phyloP scores from a whole-genome alignment of 2,113 vertebrate genomes.

The Aviceda subcristata region DNA sequence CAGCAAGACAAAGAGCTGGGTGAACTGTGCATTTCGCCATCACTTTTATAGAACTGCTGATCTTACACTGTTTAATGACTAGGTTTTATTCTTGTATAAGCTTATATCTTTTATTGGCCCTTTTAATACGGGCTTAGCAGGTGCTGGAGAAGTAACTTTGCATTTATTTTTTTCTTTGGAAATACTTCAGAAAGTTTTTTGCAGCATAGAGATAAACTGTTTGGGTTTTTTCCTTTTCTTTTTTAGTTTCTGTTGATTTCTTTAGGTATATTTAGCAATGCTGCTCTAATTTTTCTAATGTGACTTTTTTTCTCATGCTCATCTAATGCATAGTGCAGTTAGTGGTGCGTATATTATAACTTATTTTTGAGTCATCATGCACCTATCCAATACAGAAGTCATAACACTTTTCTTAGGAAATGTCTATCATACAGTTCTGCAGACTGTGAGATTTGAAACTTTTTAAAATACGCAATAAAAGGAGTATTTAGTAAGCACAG shows the following conservation, averaged over 20 bases:
- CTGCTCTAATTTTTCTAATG: neutral
- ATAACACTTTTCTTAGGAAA: neutral
- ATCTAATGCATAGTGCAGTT: neutral
- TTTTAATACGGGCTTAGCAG: neutral
- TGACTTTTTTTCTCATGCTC: neutral
- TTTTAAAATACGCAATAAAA: neutral
- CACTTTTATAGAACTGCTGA: neutral
- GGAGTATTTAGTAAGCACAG: neutral
- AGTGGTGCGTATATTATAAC: fast-evolving
- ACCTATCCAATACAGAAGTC: neutral
- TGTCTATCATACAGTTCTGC: neutral
- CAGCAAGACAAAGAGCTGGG: neutral
- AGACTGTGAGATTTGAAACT: neutral
- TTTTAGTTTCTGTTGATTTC: neutral
- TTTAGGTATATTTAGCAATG: neutral
- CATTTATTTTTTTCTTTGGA: neutral
- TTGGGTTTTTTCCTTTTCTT: neutral
- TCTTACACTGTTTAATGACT: neutral
- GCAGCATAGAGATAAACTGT: neutral
- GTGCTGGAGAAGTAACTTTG: neutral
- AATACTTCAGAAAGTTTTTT: neutral
- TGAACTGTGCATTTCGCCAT: neutral
- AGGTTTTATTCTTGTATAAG: neutral
- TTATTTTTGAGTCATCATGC: neutral
- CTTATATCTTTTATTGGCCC: neutral